phyloP scores from a whole-genome alignment of 2,888 invertebrate species.

The Diploptera punctata region DNA sequence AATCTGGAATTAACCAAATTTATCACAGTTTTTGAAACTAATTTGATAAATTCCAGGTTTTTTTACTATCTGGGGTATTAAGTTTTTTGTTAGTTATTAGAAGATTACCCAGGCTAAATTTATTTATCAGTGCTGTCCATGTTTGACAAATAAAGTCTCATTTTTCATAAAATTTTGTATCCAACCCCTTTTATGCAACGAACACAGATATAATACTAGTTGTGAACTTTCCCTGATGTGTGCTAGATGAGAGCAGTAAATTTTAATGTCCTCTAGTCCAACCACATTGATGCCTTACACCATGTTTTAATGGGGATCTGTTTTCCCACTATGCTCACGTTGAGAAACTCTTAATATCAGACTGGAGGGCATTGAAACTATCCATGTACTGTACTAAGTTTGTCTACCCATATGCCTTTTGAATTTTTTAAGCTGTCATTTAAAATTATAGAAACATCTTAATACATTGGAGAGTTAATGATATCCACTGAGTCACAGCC shows the following conservation, averaged over 20 bases:
- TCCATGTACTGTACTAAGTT: not conserved
- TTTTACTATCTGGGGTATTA: too few relatives aligned
- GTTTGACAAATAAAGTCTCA: too few relatives aligned
- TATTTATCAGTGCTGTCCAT: too few relatives aligned
- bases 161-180: too few relatives aligned
- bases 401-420: not conserved
- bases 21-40: too few relatives aligned
- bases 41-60: too few relatives aligned
- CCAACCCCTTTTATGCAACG: too few relatives aligned
- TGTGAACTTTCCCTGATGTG: not conserved
- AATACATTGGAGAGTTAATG: not conserved
- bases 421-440: not conserved
- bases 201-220: too few relatives aligned
- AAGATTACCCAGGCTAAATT: too few relatives aligned
- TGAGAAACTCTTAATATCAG: slow-evolving; percentile 17
- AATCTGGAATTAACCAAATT: too few relatives aligned
- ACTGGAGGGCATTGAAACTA: slow-evolving; percentile 15
- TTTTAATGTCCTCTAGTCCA: slow-evolving; percentile 28
- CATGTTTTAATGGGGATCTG: not conserved
- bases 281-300: slow-evolving; percentile 39
- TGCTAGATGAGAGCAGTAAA: slow-evolving; percentile 6
- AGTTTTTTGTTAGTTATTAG: too few relatives aligned
- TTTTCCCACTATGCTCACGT: slow-evolving; percentile 22
- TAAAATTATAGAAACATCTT: not conserved
- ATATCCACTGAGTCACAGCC: not conserved